Conservation (phyloP, 2,113 vertebrate species). For the Menidia beryllina region DNA sequence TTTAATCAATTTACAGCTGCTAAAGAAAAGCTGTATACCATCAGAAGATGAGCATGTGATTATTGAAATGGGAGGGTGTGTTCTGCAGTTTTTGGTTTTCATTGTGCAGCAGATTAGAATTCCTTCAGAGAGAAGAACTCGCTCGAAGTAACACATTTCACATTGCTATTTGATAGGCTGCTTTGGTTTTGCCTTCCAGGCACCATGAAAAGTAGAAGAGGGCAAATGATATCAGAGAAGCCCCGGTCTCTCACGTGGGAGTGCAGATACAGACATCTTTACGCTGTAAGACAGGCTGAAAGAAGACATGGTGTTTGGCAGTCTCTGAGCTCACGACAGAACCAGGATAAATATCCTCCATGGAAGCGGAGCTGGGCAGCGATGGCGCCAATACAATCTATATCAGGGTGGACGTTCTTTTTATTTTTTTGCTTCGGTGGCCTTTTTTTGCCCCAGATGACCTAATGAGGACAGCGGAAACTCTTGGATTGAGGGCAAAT, state of each 20-base stretch:
- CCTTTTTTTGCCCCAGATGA: slow-evolving; percentile 5
- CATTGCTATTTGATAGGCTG: background rate
- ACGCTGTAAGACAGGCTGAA: slow-evolving; percentile 1
- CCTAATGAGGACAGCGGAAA: slow-evolving; percentile 19
- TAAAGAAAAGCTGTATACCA: too few species aligned
- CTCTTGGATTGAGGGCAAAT: background rate
- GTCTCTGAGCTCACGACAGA: background rate
- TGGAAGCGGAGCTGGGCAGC: background rate
- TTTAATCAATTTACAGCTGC: too few species aligned
- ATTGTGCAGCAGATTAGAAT: background rate
- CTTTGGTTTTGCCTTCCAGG: background rate
- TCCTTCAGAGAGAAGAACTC: background rate
- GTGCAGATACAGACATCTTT: background rate
- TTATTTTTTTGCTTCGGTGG: background rate
- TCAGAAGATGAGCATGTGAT: background rate
- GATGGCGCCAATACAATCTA: background rate
- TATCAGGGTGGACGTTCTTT: background rate
- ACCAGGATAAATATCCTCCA: background rate
- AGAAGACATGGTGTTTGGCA: background rate
- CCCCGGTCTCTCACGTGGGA: slow-evolving; percentile 1
- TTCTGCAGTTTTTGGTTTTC: too few species aligned
- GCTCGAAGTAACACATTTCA: background rate
- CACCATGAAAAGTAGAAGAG: background rate
- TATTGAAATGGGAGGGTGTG: background rate
- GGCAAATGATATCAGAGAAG: slow-evolving; percentile 16